These are phyloP conservation scores for Mechanitis messenoides DNA, from an alignment of 2,888 invertebrate species.

Conservation along the genomic window DNA sequence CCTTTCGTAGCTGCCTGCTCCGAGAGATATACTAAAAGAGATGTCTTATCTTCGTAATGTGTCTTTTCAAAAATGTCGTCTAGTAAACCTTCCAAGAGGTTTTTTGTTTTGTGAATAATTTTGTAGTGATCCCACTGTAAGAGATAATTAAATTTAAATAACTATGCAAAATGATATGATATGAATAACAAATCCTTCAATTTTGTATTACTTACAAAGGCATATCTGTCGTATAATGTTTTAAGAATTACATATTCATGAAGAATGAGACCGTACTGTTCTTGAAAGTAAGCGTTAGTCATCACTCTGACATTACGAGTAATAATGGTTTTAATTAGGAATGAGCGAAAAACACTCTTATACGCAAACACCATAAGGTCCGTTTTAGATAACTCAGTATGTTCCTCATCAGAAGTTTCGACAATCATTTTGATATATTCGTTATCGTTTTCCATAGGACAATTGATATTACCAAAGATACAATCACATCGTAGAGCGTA, in stretches of 20 bases:
- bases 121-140: conserved; percentile 49
- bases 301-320: conserved; percentile 23
- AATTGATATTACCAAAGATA: conserved; percentile 41
- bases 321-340: conserved; percentile 31
- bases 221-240: conserved; percentile 48
- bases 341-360: conserved; percentile 39
- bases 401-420: conserved; percentile 23
- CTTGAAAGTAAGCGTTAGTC: conserved; percentile 30
- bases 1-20: conserved; percentile 35
- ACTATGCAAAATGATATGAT: not conserved
- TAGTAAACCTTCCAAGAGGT: conserved; percentile 34
- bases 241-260: conserved; percentile 41
- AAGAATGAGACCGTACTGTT: conserved; percentile 36
- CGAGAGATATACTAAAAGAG: conserved; percentile 19
- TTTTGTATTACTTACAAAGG: conserved; percentile 47
- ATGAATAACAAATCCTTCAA: no score
- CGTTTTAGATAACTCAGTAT: conserved; percentile 32
- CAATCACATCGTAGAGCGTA: conserved; percentile 42
- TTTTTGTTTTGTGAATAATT: conserved; percentile 37
- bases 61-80: conserved; percentile 33
- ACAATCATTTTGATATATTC: conserved; percentile 33
- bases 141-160: not conserved
- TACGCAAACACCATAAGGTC: conserved; percentile 36
- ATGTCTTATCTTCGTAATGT: conserved; percentile 13
- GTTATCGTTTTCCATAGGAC: conserved; percentile 44